Conservation (phyloP, 2,797 vertebrate genomes). For the Neosilurus hyrtlii region DNA sequence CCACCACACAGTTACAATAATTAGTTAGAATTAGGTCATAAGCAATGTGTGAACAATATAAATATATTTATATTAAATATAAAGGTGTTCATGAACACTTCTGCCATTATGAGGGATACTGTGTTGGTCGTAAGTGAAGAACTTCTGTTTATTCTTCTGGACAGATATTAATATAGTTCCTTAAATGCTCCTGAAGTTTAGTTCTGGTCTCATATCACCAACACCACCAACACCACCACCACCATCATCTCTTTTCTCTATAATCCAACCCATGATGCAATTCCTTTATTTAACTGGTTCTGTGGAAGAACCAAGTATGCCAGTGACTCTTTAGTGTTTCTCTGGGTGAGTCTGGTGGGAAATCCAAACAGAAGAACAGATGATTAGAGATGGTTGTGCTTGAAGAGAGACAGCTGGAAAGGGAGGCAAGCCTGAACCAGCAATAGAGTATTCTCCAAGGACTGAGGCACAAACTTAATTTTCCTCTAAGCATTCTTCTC, state of each 20-base stretch:
- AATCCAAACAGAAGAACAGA: constrained; percentile 29
- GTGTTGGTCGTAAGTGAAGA: constrained; percentile 12
- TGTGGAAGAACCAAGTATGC: neutral
- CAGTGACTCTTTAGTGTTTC: constrained; percentile 11
- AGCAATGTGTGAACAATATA: constrained; percentile 70
- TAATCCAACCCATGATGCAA: constrained; percentile 12
- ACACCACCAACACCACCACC: neutral
- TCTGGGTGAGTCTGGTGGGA: constrained; percentile 14
- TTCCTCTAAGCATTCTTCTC: constrained; percentile 30
- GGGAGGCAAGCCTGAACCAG: neutral
- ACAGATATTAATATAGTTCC: neutral
- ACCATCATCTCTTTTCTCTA: constrained; percentile 7
- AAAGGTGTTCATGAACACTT: constrained; percentile 56
- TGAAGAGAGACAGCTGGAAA: constrained; percentile 19
- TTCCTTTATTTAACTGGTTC: constrained; percentile 10
- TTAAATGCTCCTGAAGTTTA: neutral
- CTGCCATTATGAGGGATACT: neutral
- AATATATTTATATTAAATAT: constrained; percentile 52
- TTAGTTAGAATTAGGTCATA: constrained; percentile 67
- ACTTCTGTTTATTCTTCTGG: constrained; percentile 41
- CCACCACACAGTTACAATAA: constrained; percentile 72
- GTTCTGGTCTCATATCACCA: constrained; percentile 5
- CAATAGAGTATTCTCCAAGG: constrained; percentile 29
- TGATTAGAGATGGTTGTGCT: constrained; percentile 35
- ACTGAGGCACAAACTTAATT: constrained; percentile 30